phyloP scores from a whole-genome alignment of 2,888 invertebrate genomes.

The Lasioglossum calceatum region DNA sequence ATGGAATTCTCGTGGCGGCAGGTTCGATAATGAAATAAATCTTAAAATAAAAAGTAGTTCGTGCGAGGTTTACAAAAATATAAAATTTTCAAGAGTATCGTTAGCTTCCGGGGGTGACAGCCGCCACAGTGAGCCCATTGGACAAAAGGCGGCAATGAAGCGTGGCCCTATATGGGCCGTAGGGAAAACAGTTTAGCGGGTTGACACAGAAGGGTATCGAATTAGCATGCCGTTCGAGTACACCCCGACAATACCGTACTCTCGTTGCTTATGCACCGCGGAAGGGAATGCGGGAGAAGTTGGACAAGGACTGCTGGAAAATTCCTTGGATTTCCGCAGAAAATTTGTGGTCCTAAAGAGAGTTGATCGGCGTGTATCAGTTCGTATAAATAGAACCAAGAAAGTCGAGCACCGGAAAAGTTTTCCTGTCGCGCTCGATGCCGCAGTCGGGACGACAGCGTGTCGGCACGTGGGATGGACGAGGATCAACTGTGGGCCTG shows the following conservation, averaged over 20 bases:
- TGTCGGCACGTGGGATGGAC: slow-evolving; percentile 37
- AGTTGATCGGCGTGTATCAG: slow-evolving; percentile 22
- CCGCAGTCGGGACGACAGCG: slow-evolving; percentile 50
- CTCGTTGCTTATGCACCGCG: neutral
- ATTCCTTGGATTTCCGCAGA: slow-evolving; percentile 31
- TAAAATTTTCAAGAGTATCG: neutral
- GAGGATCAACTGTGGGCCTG: slow-evolving; percentile 31
- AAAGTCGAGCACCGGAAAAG: slow-evolving; percentile 70
- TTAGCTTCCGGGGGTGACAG: neutral
- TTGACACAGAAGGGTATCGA: neutral
- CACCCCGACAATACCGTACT: neutral
- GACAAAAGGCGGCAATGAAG: neutral
- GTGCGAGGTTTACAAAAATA: neutral
- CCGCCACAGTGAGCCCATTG: neutral
- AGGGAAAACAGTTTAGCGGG: neutral
- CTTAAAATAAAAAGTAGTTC: neutral
- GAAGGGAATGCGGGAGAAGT: neutral
- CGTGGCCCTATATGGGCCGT: neutral
- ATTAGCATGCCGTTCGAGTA: neutral
- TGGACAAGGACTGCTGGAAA: slow-evolving; percentile 19
- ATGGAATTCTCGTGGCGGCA: neutral
- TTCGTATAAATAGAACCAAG: slow-evolving; percentile 67
- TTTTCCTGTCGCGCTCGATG: slow-evolving; percentile 67
- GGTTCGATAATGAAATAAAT: neutral
- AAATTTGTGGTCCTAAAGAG: slow-evolving; percentile 43